Percentiles rank a stretch among this genome's conserved stretches.
These are phyloP conservation scores for Burhinus oedicnemus DNA, from an alignment of 2,113 vertebrate species.

Conservation along the genomic window DNA sequence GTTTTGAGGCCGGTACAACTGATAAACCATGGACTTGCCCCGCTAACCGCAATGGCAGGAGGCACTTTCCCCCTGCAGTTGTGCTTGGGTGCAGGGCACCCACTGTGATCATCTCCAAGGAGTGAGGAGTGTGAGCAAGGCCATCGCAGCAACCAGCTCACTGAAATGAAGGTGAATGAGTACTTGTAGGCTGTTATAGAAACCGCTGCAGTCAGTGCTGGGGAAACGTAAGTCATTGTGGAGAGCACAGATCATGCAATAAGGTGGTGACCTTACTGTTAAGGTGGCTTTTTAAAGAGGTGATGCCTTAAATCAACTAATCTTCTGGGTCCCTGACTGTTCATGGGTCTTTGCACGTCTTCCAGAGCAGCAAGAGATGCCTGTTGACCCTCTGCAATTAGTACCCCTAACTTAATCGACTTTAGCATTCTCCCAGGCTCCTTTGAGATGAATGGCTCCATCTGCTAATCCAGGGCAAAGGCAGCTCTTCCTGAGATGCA, in stretches of 20 bases:
- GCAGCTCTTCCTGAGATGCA: neutral
- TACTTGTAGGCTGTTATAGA: neutral
- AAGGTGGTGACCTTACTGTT: neutral
- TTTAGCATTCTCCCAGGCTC: neutral
- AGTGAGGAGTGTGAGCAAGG: neutral
- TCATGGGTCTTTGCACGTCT: neutral
- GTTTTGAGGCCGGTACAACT: neutral
- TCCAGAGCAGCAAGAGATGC: neutral
- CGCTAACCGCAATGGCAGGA: neutral
- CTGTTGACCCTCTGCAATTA: neutral
- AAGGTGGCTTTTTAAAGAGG: neutral
- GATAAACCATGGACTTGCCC: neutral
- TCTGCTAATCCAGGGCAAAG: neutral
- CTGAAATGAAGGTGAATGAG: neutral
- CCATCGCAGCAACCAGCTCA: neutral
- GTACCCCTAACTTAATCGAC: neutral
- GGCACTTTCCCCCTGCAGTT: neutral
- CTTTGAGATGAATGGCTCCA: neutral
- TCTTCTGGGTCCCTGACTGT: neutral
- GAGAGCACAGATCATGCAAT: neutral
- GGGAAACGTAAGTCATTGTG: neutral
- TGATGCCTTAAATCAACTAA: neutral
- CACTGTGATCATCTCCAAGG: neutral
- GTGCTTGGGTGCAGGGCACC: neutral
- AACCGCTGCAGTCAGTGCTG: rapidly evolving